Percentiles rank a stretch among this genome's conserved stretches.
These are phyloP conservation scores for Pteria penguin DNA, from an alignment of 2,888 invertebrate genomes.

Conservation along the genomic window DNA sequence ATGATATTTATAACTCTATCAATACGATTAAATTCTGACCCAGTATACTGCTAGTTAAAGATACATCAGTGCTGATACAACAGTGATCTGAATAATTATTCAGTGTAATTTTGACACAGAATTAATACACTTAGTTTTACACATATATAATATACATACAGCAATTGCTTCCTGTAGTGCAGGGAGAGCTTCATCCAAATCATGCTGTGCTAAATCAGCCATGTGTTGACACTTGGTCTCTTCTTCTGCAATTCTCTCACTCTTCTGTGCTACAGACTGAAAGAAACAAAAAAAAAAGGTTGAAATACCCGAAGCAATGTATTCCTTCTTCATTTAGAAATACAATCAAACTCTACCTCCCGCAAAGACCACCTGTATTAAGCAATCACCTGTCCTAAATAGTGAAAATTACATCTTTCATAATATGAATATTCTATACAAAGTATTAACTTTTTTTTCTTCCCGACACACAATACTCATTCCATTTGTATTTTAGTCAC, in stretches of 20 bases:
- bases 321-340: background rate
- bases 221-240: slow-evolving; percentile 90
- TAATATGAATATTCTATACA: no score
- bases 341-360: background rate
- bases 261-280: slow-evolving; percentile 84
- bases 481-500: no score
- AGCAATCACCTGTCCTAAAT: no score
- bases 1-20: no score
- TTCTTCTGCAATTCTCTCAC: slow-evolving; percentile 88
- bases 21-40: no score
- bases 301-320: background rate
- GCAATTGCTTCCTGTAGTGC: slow-evolving; percentile 90
- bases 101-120: no score
- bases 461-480: no score
- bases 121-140: no score
- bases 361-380: no score
- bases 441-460: no score
- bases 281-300: slow-evolving; percentile 28
- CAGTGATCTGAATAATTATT: background rate
- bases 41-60: no score
- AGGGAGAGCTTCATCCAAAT: slow-evolving; percentile 92
- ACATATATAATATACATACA: slow-evolving; percentile 78
- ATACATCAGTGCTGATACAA: background rate
- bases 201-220: slow-evolving; percentile 90
- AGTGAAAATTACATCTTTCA: background rate